Evolutionary conservation across 1,140 invertebrate genomes (phyloP).

Genomic region (Caerostris extrusa): DNA sequence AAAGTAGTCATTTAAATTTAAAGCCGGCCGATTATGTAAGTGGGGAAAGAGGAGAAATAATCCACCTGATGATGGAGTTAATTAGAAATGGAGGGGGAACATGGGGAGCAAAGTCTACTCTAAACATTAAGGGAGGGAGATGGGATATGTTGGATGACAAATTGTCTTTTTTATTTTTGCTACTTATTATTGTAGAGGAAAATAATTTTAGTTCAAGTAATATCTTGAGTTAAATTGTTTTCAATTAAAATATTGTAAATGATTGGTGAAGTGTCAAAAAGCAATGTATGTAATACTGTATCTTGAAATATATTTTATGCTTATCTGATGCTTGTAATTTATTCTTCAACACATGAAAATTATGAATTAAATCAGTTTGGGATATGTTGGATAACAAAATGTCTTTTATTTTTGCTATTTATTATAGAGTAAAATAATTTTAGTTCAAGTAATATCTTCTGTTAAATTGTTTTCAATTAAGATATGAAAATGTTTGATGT

Average conservation of each 20-base stretch:
- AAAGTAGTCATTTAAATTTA: slow-evolving; percentile 40
- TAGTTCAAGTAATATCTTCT: no score
- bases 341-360: no score
- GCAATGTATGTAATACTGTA: no score
- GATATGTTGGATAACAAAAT: neutral
- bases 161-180: neutral
- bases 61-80: slow-evolving; percentile 38
- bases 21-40: neutral
- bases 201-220: no score
- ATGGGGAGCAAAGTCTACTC: neutral
- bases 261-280: no score
- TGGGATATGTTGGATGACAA: neutral
- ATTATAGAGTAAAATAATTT: neutral
- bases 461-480: no score
- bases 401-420: neutral
- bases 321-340: no score
- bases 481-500: no score
- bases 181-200: neutral
- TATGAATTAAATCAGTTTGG: neutral
- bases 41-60: neutral
- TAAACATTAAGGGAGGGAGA: neutral
- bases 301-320: no score
- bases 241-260: no score
- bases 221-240: no score
- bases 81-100: slow-evolving; percentile 14